Evolutionary conservation across 2,888 invertebrate genomes (phyloP).

Genomic region (Caenorhabditis sp.): DNA sequence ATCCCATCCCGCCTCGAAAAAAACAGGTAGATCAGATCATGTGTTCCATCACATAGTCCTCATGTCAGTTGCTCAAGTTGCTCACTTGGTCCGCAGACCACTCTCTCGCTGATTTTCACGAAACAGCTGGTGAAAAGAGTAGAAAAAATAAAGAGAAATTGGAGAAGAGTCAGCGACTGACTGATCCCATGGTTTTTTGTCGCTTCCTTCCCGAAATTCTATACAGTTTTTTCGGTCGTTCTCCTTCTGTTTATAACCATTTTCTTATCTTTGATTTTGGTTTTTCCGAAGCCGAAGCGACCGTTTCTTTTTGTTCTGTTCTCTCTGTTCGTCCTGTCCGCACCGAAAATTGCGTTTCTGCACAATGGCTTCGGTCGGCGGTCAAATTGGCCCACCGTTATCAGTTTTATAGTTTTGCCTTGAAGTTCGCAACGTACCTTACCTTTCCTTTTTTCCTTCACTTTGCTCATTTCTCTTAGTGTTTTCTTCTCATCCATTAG

Average conservation of each 20-base stretch:
- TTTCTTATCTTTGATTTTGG: not conserved
- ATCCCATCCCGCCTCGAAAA: no score
- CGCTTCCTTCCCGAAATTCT: not conserved
- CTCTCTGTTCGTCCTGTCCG: not conserved
- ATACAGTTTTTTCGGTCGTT: not conserved
- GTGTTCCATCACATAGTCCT: conserved; percentile 59
- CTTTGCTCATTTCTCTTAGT: not conserved
- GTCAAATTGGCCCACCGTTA: not conserved
- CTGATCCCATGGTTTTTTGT: no score
- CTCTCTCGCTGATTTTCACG: not conserved
- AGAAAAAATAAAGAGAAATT: not conserved
- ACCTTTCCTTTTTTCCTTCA: no score
- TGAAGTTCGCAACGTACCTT: no score
- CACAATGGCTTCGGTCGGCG: conserved; percentile 9
- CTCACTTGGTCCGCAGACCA: conserved; percentile 23
- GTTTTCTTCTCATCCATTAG: no score
- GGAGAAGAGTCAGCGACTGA: no score
- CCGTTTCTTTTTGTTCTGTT: not conserved
- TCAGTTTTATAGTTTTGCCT: not conserved
- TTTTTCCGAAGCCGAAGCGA: not conserved
- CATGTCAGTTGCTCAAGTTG: conserved; percentile 35
- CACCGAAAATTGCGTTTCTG: conserved; percentile 2
- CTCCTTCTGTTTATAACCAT: not conserved
- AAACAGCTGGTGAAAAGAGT: conserved; percentile 10
- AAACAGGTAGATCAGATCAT: conserved; percentile 57